Conservation (phyloP, 1,140 invertebrate genomes). For the Listronotus oregonensis region DNA sequence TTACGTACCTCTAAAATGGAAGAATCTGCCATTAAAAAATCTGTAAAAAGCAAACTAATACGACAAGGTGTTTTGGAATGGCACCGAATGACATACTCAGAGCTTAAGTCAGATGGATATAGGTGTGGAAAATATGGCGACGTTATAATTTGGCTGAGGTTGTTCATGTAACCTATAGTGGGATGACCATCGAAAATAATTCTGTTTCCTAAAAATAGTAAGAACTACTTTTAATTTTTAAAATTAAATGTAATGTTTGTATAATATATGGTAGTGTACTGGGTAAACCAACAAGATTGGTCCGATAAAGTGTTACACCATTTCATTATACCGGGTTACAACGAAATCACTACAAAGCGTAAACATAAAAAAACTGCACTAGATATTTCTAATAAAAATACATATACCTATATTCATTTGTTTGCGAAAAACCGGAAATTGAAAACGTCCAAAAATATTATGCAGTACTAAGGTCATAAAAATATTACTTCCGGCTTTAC, state of each 20-base stretch:
- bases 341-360: no score
- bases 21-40: constrained; percentile 70
- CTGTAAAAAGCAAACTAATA: constrained; percentile 70
- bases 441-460: no score
- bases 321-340: no score
- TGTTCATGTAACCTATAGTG: constrained; percentile 50
- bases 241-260: background rate
- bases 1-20: constrained; percentile 70
- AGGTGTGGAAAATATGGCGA: constrained; percentile 73
- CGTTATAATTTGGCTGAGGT: constrained; percentile 57
- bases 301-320: no score
- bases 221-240: constrained; percentile 3
- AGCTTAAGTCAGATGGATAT: constrained; percentile 71
- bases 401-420: no score
- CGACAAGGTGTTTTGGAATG: constrained; percentile 59
- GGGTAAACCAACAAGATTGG: no score
- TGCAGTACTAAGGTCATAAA: no score
- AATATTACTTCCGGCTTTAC: no score
- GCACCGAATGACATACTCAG: constrained; percentile 70
- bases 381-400: no score
- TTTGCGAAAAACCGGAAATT: no score
- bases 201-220: constrained; percentile 68
- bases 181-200: constrained; percentile 62
- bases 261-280: background rate
- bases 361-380: no score